Base-by-base conservation (phyloP, 2,797 vertebrate species). In the Tapera naevia region DNA sequence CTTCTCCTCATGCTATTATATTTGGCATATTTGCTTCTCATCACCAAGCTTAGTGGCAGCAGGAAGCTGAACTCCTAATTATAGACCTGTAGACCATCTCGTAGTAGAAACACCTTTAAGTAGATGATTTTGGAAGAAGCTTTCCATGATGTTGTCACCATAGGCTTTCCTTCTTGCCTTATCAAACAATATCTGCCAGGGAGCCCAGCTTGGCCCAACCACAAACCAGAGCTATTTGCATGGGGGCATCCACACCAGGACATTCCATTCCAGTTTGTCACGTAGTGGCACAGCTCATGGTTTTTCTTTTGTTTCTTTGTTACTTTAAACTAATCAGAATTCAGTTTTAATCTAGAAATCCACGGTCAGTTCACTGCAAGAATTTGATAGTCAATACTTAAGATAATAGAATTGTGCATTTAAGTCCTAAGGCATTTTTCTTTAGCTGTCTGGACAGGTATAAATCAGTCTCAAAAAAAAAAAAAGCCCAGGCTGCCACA, bases 391-490 rank as follows among this genome's bases (percentile, higher is more conserved):
- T 73, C 57, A 39, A 79, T 84, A 51, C 60, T 88, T 80, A 70
- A n/a, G 83, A 17, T 91, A 94, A 81, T 35, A 10, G 12, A 56
- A 91, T 90, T 86, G 73, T 73, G 60, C 62, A 14, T 64, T 93
- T 69, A 70, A 86, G 86, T 86, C 89, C 84, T 69, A 19, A 41
- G 81, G 83, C 71, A 86, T 91, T 93, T 95, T 91, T 91, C 91
- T 80, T 90, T 58, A 54, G 86, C 76, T 93, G 91, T 84, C 90
- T 84, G 86, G 86, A 43, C 83, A 94, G 86, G 88, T 90, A 94
- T 91, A 94, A 93, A 96, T 88, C 96, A 91, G 88, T 27, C 76
- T 56, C 27, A 13, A 17, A 18, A 41, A 50, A 30, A 70, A 39
- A 58, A 61, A 78, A 46, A 54, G 27, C 15, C 11, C 43, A 15